Evolutionary conservation across 2,888 invertebrate species (phyloP), one percentile per base, ranked within the genome.

Genomic region (Flexamia atlantica): DNA sequence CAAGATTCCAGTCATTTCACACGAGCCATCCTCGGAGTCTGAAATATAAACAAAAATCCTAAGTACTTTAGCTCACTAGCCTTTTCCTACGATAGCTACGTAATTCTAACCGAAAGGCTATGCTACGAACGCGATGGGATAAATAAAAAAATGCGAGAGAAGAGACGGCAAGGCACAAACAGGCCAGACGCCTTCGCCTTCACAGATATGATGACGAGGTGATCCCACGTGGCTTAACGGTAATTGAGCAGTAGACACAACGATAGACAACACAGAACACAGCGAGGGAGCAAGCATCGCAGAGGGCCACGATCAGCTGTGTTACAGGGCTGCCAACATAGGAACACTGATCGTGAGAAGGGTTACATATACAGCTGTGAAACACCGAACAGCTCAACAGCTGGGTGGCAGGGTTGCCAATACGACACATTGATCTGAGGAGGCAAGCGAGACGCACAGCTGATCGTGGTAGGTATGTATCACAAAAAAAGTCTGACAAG

Each of bases 171-270:
- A 70, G 70, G 70, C 70, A 70, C 70, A 40, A 70, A 40, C 70
- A 23, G 70, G 70, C 70, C 36, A 23, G 20, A 20, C 30, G 36
- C n/a, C 36, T 57, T 64, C 70, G 60, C 60, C 30, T 40, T 36
- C 70, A 40, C 70, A 70, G 36, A 64, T 70, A 36, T 70, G 70
- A 36, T 70, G 14, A n/a, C 70, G 28, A 40, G 14, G 20, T 70
- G 70, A 36, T 70, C 70, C 70, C 70, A 30, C 23, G 12, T 17
- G 12, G 57, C 57, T 57, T 64, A 36, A 70, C 20, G 30, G 36
- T 70, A 70, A 70, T 70, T 70, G 70, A 70, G 70, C 70, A 70
- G 70, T 70, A 70, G 70, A 70, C 68, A 68, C 70, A 40, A 70
- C 70, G 12, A 70, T 70, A 70, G 70, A 70, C 70, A 36, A 70